These are phyloP conservation scores for Zelostemma sp. DNA, from an alignment of 1,140 invertebrate species.

Conservation along the genomic window DNA sequence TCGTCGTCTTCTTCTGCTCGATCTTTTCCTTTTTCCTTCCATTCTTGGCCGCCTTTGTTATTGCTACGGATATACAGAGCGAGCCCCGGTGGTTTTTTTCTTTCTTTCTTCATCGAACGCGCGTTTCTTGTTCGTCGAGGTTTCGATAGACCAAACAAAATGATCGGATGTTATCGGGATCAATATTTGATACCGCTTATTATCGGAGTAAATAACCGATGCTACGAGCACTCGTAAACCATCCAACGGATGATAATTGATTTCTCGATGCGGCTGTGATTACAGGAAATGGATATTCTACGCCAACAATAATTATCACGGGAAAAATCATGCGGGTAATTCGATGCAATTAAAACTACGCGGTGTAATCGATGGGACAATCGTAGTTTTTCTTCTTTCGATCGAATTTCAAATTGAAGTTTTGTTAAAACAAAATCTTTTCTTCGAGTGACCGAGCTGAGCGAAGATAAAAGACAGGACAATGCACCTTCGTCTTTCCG, in stretches of 20 bases:
- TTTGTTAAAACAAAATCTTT: no score
- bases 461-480: slow-evolving; percentile 40
- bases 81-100: slow-evolving; percentile 35
- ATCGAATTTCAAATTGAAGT: no score
- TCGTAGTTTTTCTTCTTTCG: no score
- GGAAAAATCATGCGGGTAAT: no score
- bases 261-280: no score
- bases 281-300: not conserved
- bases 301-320: not conserved
- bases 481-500: slow-evolving; percentile 40
- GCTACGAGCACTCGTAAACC: not conserved
- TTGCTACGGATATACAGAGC: slow-evolving; percentile 13
- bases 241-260: not conserved
- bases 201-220: not conserved
- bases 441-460: slow-evolving; percentile 14
- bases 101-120: no score
- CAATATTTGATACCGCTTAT: not conserved
- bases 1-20: slow-evolving; percentile 24
- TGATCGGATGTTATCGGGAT: not conserved
- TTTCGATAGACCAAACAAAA: slow-evolving; percentile 11
- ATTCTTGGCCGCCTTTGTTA: slow-evolving; percentile 31
- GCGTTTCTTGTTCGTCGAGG: no score
- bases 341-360: no score
- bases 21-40: slow-evolving; percentile 9
- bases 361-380: no score